phyloP scores from a whole-genome alignment of 64 coral and sea anemone species.

The Pocillopora damicornis region DNA sequence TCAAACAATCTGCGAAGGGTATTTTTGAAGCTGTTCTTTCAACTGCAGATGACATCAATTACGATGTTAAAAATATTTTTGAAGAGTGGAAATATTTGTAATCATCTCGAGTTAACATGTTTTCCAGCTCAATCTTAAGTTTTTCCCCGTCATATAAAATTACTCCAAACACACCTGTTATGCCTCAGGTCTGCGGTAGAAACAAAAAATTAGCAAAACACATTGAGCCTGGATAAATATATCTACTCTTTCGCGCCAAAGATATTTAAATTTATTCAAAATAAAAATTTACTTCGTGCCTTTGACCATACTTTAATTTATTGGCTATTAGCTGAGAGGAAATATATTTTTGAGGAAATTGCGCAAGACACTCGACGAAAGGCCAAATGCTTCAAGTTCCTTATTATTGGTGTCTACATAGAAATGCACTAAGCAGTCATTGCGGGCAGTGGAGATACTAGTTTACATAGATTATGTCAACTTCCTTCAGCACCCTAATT shows the following conservation, averaged over 20 bases:
- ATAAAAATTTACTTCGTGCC: neutral
- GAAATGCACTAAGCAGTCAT: neutral
- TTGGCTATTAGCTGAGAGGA: neutral
- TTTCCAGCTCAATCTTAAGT: neutral
- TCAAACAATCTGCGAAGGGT: neutral
- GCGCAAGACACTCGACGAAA: neutral
- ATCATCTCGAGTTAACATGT: neutral
- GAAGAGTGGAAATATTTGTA: neutral
- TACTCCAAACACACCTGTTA: neutral
- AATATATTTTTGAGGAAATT: no score
- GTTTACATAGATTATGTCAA: constrained; percentile 15
- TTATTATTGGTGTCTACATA: neutral
- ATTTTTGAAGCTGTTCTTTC: neutral
- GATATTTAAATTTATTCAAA: neutral
- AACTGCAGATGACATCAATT: neutral
- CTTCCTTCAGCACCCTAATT: neutral
- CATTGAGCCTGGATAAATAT: neutral
- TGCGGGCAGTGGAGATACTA: neutral
- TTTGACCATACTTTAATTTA: neutral
- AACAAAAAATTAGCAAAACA: constrained; percentile 3
- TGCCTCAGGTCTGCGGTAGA: neutral
- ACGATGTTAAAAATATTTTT: neutral
- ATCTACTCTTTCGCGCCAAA: neutral
- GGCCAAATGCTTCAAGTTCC: neutral
- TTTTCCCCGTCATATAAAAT: neutral